Evolutionary conservation across 2,797 vertebrate species (phyloP).

Genomic region (Pipistrellus nathusii): DNA sequence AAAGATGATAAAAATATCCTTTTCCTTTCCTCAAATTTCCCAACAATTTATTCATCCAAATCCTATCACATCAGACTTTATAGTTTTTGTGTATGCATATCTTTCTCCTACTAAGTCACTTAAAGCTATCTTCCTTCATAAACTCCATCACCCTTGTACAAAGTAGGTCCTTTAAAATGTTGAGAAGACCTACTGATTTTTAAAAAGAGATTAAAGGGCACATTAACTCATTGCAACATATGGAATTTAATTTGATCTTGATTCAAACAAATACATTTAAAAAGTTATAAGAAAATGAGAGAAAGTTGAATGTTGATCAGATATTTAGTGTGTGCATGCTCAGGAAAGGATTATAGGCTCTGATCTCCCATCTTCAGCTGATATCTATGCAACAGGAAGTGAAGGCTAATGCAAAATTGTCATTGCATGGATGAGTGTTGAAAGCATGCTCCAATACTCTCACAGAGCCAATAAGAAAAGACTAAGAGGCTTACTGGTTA

Average conservation of each 20-base stretch:
- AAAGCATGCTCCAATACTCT: background rate
- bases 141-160: background rate
- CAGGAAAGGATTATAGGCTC: background rate
- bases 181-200: background rate
- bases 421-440: background rate
- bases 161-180: conserved; percentile 36
- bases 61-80: conserved; percentile 9
- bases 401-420: background rate
- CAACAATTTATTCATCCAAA: background rate
- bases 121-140: conserved; percentile 15
- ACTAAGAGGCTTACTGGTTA: background rate
- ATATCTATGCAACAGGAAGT: background rate
- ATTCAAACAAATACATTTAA: conserved; percentile 19
- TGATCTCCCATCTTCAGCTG: background rate
- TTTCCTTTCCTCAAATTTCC: conserved; percentile 25
- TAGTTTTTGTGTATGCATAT: background rate
- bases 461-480: background rate
- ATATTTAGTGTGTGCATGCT: background rate
- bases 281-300: background rate
- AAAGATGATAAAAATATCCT: background rate
- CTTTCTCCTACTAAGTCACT: background rate
- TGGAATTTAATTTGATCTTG: background rate
- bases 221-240: background rate
- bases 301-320: background rate
- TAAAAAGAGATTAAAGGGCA: background rate